phyloP scores from a whole-genome alignment of 2,888 invertebrate genomes.

The Sphaeridia pumilis region DNA sequence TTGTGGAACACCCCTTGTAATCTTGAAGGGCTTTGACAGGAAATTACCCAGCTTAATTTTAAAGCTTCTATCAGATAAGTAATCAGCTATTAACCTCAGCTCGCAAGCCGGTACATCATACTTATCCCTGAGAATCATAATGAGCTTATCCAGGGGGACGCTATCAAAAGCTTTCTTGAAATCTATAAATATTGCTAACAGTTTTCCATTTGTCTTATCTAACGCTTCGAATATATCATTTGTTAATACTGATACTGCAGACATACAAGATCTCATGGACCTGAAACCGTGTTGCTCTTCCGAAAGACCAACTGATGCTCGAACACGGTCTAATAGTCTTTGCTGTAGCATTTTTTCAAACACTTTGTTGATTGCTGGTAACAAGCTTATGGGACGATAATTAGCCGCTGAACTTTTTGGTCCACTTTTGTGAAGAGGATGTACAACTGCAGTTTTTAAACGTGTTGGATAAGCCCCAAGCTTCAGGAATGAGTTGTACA shows the following conservation, averaged over 20 bases:
- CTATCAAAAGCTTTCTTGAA: conserved; percentile 35
- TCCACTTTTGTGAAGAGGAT: no score
- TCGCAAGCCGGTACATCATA: conserved; percentile 9
- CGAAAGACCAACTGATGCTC: conserved; percentile 7
- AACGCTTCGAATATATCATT: conserved; percentile 21
- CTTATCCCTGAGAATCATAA: conserved; percentile 19
- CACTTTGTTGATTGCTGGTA: conserved; percentile 21
- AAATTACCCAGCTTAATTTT: not conserved
- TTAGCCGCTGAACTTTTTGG: conserved; percentile 14
- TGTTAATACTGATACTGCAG: conserved; percentile 20
- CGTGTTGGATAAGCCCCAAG: no score
- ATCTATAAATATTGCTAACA: conserved; percentile 20
- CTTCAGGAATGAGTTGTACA: no score
- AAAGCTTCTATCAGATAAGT: conserved; percentile 3
- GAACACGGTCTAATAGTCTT: conserved; percentile 13
- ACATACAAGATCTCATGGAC: conserved; percentile 23
- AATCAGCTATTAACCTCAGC: conserved; percentile 1
- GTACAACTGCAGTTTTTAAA: no score
- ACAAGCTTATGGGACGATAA: conserved; percentile 27
- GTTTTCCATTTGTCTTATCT: conserved; percentile 13
- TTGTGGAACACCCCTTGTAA: conserved; percentile 15
- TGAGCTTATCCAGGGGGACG: conserved; percentile 23
- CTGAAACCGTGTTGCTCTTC: conserved; percentile 30
- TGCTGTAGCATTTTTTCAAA: conserved; percentile 22
- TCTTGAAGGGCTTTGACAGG: conserved; percentile 1